Base-by-base conservation (phyloP, 2,113 vertebrate genomes). In the Saiga tatarica region DNA sequence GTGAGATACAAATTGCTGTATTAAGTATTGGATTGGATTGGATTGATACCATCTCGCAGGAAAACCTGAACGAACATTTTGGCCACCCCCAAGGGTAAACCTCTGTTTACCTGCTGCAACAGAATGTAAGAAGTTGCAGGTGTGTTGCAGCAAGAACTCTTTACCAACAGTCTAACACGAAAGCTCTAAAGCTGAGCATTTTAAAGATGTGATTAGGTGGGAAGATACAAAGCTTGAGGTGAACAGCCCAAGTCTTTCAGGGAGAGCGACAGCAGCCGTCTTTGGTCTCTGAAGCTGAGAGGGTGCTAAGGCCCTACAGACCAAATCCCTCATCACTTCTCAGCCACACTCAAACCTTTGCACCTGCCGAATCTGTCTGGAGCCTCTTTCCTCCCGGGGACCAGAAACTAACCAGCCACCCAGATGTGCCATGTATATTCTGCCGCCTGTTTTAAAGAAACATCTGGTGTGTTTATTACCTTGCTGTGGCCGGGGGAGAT, bases 381-480 rank as follows among this genome's bases (percentile, higher is more conserved):
- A 79, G 79, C 94, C 59, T 47, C 7, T 74, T 93, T 97, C 82
- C 62, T 93, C n/a, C n/a, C 50, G 30, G 71, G 11, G 76, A 87
- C 50, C 47, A 45, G 52, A 45, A 50, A 79, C 42, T 89, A 83
- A 53, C 76, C 47, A 57, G 78, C 47, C 78, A 74, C 42, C 45
- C 79, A 97, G 45, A 94, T 83, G 91, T 82, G 62, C 55, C 71
- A 52, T 33, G 42, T 79, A 14, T 91, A 79, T 87, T 89, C 53
- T 78, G 60, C 82, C 16, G 89, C 85, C 91, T 93, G 30, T 64
- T 96, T 89, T 94, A n/a, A 82, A 93, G 42, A 93, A 88, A 67
- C 33, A 21, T n/a, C 50, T 89, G 52, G 17, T 45, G 26, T 86
- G 94, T 94, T 82, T 90, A 17, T 62, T 89, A 59, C 36, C 60